Evolutionary conservation across 2,113 vertebrate genomes (phyloP).

Genomic region (Erythrocebus patas): DNA sequence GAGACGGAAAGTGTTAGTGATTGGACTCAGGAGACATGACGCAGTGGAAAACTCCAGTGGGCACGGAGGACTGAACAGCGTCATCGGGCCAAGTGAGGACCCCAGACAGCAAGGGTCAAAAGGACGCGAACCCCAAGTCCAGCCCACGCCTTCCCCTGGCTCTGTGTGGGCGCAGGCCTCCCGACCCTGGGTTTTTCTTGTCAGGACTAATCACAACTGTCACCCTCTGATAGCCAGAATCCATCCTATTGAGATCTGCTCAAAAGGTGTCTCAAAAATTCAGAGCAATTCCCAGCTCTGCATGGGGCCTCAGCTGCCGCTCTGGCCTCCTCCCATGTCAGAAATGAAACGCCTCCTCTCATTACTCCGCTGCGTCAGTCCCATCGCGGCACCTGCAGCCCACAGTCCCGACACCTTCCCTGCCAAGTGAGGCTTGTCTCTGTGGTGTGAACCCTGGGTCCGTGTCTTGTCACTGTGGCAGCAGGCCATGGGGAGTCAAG

Average conservation of each 20-base stretch:
- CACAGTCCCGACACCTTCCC: background rate
- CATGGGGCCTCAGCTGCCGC: background rate
- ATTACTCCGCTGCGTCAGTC: background rate
- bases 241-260: accelerated
- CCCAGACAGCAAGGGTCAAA: background rate
- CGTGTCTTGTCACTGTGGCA: background rate
- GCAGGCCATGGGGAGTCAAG: background rate
- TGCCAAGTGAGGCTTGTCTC: background rate
- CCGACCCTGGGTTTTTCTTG: background rate
- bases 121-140: background rate
- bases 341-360: background rate
- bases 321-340: accelerated
- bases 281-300: background rate
- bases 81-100: background rate
- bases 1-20: background rate
- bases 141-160: background rate
- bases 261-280: background rate
- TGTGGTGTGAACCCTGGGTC: background rate
- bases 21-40: background rate
- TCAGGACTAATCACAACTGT: background rate
- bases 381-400: background rate
- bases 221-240: background rate
- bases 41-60: background rate
- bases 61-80: accelerated
- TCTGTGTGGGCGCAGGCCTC: accelerated